Evolutionary conservation across 2,797 vertebrate species (phyloP).

Genomic region (Phoebastria nigripes): DNA sequence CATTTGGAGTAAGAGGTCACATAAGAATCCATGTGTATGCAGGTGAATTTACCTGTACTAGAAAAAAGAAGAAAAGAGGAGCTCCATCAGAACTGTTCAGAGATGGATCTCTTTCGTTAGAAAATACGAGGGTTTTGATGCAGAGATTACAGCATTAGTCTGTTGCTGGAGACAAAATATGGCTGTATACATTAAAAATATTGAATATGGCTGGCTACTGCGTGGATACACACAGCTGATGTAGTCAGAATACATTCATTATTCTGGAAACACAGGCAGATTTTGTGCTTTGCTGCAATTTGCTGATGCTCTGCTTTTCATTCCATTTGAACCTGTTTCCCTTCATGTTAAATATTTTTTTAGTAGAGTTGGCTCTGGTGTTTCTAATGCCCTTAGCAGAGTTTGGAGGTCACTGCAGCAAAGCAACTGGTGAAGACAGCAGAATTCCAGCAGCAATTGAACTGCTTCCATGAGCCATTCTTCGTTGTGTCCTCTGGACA

Average conservation of each 20-base stretch:
- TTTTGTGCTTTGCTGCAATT: constrained; percentile 38
- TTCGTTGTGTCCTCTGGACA: constrained; percentile 43
- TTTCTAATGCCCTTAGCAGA: constrained; percentile 30
- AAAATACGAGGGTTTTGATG: neutral
- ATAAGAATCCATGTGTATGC: neutral
- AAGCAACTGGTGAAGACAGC: constrained; percentile 21
- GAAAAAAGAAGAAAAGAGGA: neutral
- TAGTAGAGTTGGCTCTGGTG: constrained; percentile 14
- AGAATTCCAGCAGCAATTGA: constrained; percentile 55
- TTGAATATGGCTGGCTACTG: constrained; percentile 33
- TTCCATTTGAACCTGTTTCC: constrained; percentile 56
- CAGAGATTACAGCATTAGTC: neutral
- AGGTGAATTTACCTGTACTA: neutral
- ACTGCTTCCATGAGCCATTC: constrained; percentile 23
- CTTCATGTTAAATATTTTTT: constrained; percentile 48
- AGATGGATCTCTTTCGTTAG: neutral
- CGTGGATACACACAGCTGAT: constrained; percentile 6
- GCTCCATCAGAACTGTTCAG: neutral
- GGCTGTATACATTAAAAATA: constrained; percentile 22
- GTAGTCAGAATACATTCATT: constrained; percentile 24
- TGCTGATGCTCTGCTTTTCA: constrained; percentile 50
- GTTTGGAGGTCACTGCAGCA: constrained; percentile 55
- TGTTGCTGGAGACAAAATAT: constrained; percentile 30
- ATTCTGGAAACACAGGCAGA: constrained; percentile 43
- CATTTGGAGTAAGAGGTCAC: neutral